Evolutionary conservation across 1,140 invertebrate species (phyloP).

Genomic region (Dolichoris vasculosae): DNA sequence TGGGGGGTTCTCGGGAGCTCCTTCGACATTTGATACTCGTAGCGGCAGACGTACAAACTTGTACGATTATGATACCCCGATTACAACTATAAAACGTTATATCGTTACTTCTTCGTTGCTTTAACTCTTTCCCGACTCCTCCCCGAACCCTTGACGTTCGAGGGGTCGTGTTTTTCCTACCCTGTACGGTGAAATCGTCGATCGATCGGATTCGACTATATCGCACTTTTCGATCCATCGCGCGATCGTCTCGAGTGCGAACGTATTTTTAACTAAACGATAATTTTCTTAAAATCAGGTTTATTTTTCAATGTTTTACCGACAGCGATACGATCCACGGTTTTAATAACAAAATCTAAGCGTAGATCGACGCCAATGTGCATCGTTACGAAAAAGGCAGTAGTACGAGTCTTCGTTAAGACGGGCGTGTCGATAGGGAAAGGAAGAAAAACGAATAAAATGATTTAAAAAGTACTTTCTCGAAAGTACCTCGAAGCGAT

Average conservation of each 20-base stretch:
- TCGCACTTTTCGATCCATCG: no score
- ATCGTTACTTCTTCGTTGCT: constrained; percentile 57
- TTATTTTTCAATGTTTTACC: no score
- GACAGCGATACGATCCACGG: no score
- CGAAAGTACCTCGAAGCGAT: not conserved
- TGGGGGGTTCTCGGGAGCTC: constrained; percentile 30
- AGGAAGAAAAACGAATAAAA: not conserved
- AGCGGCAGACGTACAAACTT: constrained; percentile 63
- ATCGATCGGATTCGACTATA: not conserved
- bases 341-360: no score
- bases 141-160: not conserved
- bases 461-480: not conserved
- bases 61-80: constrained; percentile 70
- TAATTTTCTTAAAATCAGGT: no score
- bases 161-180: not conserved
- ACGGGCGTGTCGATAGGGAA: not conserved
- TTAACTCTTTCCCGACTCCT: constrained; percentile 41
- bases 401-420: not conserved
- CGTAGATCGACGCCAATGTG: no score
- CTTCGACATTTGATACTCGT: constrained; percentile 9
- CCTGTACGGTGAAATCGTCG: not conserved
- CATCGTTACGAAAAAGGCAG: no score
- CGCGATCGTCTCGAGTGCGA: no score
- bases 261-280: no score
- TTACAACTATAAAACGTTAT: constrained; percentile 71